Conservation (phyloP, 2,113 vertebrate genomes). For the Panthera leo region DNA sequence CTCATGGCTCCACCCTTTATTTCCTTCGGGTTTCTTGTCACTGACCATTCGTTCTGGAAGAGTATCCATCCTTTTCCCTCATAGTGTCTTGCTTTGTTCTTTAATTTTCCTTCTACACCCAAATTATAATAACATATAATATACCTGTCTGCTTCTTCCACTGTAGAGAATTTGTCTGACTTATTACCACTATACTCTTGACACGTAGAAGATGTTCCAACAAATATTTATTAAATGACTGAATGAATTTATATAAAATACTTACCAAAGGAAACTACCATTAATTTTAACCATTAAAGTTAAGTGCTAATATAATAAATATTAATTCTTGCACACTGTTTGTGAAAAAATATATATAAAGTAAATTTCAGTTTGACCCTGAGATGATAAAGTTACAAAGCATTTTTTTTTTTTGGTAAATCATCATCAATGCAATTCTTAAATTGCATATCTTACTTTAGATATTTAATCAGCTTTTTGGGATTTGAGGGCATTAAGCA, state of each 20-base stretch:
- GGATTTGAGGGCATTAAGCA: constrained; percentile 17
- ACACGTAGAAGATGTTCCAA: not conserved
- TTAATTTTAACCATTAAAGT: not conserved
- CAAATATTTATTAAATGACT: not conserved
- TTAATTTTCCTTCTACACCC: not conserved
- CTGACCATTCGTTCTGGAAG: not conserved
- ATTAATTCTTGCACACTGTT: not conserved
- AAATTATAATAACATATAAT: not conserved
- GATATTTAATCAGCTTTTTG: not conserved
- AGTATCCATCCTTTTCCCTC: not conserved
- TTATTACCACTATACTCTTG: not conserved
- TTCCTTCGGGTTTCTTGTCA: not conserved
- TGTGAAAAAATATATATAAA: not conserved
- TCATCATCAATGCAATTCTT: not conserved
- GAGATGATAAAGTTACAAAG: not conserved
- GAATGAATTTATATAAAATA: not conserved
- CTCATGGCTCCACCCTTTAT: not conserved
- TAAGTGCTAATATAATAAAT: not conserved
- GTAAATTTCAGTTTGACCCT: not conserved
- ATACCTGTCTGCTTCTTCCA: not conserved
- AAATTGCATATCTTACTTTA: not conserved
- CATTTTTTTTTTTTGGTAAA: not conserved
- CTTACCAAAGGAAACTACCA: not conserved
- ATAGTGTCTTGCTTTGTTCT: not conserved
- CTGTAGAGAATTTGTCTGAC: not conserved